These are phyloP conservation scores for Diadegma fenestrale DNA, from an alignment of 2,888 invertebrate species.

Conservation along the genomic window DNA sequence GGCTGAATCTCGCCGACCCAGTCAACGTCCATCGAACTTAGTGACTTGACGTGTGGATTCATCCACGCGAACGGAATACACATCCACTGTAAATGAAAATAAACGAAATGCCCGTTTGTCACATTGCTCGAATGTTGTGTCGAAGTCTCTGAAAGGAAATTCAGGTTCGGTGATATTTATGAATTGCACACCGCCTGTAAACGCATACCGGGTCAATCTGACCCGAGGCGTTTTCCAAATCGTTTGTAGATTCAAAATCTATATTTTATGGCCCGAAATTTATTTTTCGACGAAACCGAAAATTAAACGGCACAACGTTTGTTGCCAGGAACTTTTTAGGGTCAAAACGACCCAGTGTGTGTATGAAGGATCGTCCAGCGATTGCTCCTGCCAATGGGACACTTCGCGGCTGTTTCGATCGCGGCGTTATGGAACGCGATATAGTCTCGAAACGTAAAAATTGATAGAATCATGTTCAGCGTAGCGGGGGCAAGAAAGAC, in stretches of 20 bases:
- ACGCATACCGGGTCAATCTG: too few species aligned
- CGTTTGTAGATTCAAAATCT: too few species aligned
- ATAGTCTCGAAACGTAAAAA: conserved; percentile 34
- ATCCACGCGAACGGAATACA: conserved; percentile 98
- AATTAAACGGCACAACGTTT: too few species aligned
- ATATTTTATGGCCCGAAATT: too few species aligned
- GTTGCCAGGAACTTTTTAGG: neutral
- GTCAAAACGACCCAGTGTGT: neutral
- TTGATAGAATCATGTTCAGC: conserved; percentile 49
- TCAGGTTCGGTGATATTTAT: too few species aligned
- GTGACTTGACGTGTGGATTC: conserved; percentile 93
- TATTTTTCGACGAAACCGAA: too few species aligned
- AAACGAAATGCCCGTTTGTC: neutral
- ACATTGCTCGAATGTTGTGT: neutral
- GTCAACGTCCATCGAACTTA: conserved; percentile 93
- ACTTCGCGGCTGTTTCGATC: neutral
- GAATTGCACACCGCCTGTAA: too few species aligned
- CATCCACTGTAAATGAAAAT: conserved; percentile 90
- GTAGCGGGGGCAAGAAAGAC: conserved; percentile 43
- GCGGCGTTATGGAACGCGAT: conserved; percentile 13
- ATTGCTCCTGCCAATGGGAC: conserved; percentile 5
- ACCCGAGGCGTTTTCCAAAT: too few species aligned
- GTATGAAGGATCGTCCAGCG: neutral
- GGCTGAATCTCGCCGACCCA: conserved; percentile 94
- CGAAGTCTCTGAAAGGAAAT: neutral